Conservation (phyloP, 1,140 invertebrate genomes). For the Campodea augens region DNA sequence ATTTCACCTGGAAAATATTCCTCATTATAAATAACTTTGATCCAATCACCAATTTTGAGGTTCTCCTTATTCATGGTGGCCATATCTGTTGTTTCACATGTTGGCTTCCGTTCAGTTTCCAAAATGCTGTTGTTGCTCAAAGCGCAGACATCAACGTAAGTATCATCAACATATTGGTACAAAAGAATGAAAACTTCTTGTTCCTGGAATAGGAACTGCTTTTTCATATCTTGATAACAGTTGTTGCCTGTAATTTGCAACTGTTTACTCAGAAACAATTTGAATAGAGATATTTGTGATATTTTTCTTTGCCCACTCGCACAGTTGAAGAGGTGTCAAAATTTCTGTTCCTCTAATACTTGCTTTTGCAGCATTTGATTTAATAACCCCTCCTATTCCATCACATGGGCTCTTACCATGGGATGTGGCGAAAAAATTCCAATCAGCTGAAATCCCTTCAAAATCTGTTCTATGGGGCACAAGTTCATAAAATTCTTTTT, state of each 20-base stretch:
- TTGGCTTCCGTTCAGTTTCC: too few relatives aligned
- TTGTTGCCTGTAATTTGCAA: background rate
- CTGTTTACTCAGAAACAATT: background rate
- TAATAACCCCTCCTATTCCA: background rate
- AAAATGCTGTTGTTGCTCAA: too few relatives aligned
- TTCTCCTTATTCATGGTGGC: too few relatives aligned
- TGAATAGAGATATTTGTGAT: background rate
- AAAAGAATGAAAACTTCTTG: background rate
- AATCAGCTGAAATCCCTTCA: background rate
- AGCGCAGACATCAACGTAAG: too few relatives aligned
- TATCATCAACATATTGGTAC: background rate
- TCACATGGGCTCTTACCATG: constrained; percentile 1
- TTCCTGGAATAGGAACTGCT: background rate
- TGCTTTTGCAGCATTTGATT: background rate
- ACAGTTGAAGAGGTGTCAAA: background rate
- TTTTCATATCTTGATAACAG: background rate
- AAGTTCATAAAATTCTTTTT: background rate
- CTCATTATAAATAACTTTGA: too few relatives aligned
- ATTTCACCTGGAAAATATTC: too few relatives aligned
- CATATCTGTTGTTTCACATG: too few relatives aligned
- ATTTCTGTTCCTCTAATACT: background rate
- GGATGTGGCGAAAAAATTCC: constrained; percentile 1
- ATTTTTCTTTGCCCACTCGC: background rate
- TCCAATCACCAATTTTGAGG: too few relatives aligned
- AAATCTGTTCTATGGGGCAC: background rate